Conservation (phyloP, 2,797 vertebrate genomes). For the Myripristis murdjan region DNA sequence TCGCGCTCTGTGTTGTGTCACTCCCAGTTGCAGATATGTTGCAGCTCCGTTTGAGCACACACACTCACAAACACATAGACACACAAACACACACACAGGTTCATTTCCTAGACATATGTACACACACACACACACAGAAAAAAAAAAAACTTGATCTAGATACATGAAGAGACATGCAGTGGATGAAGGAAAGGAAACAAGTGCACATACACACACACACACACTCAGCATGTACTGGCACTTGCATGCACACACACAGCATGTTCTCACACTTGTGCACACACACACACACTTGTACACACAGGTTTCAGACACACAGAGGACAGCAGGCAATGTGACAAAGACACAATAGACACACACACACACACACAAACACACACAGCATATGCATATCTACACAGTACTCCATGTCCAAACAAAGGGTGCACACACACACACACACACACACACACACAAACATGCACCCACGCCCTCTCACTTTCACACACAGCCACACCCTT, state of each 20-base stretch:
- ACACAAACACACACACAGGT: slow-evolving; percentile 10
- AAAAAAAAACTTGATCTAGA: background rate
- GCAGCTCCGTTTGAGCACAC: too few relatives aligned
- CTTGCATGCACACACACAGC: slow-evolving; percentile 44
- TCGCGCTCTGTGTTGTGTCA: slow-evolving; percentile 48
- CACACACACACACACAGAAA: slow-evolving; percentile 8
- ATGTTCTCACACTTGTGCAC: background rate
- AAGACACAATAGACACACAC: slow-evolving; percentile 37
- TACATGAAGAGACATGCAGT: background rate
- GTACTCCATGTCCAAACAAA: too few relatives aligned
- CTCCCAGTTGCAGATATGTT: slow-evolving; percentile 60
- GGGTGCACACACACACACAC: too few relatives aligned
- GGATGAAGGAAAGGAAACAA: slow-evolving; percentile 17
- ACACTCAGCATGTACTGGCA: slow-evolving; percentile 10
- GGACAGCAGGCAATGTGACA: slow-evolving; percentile 68
- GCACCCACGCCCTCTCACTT: slow-evolving; percentile 12
- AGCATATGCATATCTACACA: background rate
- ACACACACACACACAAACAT: slow-evolving; percentile 17
- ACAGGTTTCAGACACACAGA: slow-evolving; percentile 59
- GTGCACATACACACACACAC: slow-evolving; percentile 22
- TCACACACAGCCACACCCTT: slow-evolving; percentile 1
- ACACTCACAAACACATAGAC: slow-evolving; percentile 27
- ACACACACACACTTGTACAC: slow-evolving; percentile 30
- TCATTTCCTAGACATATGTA: slow-evolving; percentile 6
- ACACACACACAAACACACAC: background rate